Evolutionary conservation across 2,113 vertebrate genomes (phyloP).

Genomic region (Stegastes partitus): DNA sequence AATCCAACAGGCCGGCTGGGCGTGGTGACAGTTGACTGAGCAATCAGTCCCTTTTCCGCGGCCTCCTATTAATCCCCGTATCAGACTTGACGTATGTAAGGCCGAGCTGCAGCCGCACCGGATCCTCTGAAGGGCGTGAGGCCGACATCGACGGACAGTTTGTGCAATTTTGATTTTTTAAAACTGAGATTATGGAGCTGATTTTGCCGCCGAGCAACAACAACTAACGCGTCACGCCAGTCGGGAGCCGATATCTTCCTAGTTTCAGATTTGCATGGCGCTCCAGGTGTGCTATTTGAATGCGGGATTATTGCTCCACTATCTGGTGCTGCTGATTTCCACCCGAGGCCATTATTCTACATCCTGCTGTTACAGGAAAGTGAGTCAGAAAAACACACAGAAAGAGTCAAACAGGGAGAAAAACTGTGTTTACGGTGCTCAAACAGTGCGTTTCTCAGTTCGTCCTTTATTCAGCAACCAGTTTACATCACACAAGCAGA

Average conservation of each 20-base stretch:
- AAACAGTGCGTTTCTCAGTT: constrained; percentile 39
- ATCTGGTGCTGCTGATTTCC: constrained; percentile 71
- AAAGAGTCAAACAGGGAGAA: constrained; percentile 10
- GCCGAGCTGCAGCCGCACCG: background rate
- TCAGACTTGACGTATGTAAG: constrained; percentile 23
- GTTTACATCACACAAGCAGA: background rate
- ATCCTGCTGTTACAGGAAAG: constrained; percentile 62
- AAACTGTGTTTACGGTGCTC: constrained; percentile 59
- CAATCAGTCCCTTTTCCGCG: constrained; percentile 67
- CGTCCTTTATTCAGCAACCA: constrained; percentile 40
- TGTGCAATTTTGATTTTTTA: constrained; percentile 69
- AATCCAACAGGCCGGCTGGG: constrained; percentile 75
- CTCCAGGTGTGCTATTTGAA: constrained; percentile 81
- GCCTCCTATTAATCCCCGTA: constrained; percentile 61
- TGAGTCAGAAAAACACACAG: constrained; percentile 51
- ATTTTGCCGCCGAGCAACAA: background rate
- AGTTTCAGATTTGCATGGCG: constrained; percentile 79
- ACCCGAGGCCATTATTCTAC: constrained; percentile 41
- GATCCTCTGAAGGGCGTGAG: constrained; percentile 18
- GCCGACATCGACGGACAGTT: constrained; percentile 31
- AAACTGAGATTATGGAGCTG: constrained; percentile 55
- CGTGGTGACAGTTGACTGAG: constrained; percentile 75
- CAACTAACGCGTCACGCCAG: background rate
- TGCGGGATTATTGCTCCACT: constrained; percentile 44
- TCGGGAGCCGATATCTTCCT: constrained; percentile 22